Percentiles rank a stretch among this genome's conserved stretches.
Conservation (phyloP, 2,888 invertebrate genomes). For the Apeira syringaria region DNA sequence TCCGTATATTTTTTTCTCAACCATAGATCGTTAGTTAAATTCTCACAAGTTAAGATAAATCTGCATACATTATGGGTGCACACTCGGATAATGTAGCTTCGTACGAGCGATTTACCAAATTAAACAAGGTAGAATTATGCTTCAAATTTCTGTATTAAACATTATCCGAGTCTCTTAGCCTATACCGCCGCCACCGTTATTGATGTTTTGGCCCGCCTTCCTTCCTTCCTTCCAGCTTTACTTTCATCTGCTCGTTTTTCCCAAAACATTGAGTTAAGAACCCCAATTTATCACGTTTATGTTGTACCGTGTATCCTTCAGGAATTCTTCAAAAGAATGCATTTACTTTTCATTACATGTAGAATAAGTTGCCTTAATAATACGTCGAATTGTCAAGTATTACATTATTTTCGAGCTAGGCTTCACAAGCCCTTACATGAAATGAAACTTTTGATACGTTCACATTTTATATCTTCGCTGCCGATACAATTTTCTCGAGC, state of each 20-base stretch:
- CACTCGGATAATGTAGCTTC: too few species aligned
- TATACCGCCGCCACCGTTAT: constrained; percentile 64
- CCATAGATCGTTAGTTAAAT: too few species aligned
- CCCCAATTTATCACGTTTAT: constrained; percentile 68
- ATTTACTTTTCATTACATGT: constrained; percentile 42
- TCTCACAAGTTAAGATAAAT: too few species aligned
- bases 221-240: constrained; percentile 54
- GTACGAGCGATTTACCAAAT: too few species aligned
- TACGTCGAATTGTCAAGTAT: constrained; percentile 18
- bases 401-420: constrained; percentile 25
- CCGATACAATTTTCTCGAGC: constrained; percentile 27
- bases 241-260: constrained; percentile 51
- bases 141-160: background rate
- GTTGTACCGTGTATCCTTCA: too few species aligned
- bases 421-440: constrained; percentile 16
- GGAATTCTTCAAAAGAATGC: constrained; percentile 44
- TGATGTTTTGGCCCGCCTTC: constrained; percentile 58
- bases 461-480: constrained; percentile 27
- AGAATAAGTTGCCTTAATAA: constrained; percentile 29
- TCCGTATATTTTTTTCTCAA: too few species aligned
- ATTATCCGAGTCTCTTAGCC: constrained; percentile 18
- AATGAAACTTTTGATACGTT: constrained; percentile 29
- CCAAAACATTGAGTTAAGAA: constrained; percentile 63
- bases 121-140: too few species aligned
- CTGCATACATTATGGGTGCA: too few species aligned